Evolutionary conservation across 1,140 invertebrate species (phyloP).

Genomic region (Pantala flavescens): DNA sequence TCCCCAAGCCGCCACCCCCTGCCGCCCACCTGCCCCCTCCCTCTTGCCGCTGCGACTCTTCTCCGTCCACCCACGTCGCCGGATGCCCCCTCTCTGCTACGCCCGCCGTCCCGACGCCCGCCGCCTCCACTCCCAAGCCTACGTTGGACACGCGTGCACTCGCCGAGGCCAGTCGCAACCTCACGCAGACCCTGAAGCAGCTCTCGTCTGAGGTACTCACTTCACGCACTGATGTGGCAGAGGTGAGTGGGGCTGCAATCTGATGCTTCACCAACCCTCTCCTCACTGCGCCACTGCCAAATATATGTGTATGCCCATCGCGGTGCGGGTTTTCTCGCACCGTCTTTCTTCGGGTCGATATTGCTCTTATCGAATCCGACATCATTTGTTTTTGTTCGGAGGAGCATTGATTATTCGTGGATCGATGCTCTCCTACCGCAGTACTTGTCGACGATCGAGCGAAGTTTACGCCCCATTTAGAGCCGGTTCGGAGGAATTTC

Average conservation of each 20-base stretch:
- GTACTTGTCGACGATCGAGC: too few species aligned
- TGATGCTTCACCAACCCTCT: too few species aligned
- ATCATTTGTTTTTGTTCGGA: too few species aligned
- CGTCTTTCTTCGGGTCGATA: too few species aligned
- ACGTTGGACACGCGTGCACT: constrained; percentile 61
- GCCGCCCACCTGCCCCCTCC: constrained; percentile 12
- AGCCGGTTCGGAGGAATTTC: too few species aligned
- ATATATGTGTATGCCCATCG: too few species aligned
- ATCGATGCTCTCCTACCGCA: too few species aligned
- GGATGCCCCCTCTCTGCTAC: neutral
- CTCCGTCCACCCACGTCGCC: constrained; percentile 19
- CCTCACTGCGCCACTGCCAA: too few species aligned
- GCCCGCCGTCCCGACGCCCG: constrained; percentile 12
- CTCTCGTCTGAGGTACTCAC: constrained; percentile 79
- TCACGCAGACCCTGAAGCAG: constrained; percentile 83
- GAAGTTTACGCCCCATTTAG: too few species aligned
- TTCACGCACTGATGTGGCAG: constrained; percentile 38
- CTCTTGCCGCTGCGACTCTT: constrained; percentile 17
- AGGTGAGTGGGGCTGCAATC: constrained; percentile 19
- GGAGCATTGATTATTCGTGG: too few species aligned
- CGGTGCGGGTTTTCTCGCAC: too few species aligned
- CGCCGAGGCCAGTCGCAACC: constrained; percentile 78
- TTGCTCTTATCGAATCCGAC: too few species aligned
- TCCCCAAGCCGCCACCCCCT: constrained; percentile 15
- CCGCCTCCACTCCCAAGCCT: constrained; percentile 24